phyloP scores from a whole-genome alignment of 1,140 invertebrate species.

The Stegodyphus dumicola region DNA sequence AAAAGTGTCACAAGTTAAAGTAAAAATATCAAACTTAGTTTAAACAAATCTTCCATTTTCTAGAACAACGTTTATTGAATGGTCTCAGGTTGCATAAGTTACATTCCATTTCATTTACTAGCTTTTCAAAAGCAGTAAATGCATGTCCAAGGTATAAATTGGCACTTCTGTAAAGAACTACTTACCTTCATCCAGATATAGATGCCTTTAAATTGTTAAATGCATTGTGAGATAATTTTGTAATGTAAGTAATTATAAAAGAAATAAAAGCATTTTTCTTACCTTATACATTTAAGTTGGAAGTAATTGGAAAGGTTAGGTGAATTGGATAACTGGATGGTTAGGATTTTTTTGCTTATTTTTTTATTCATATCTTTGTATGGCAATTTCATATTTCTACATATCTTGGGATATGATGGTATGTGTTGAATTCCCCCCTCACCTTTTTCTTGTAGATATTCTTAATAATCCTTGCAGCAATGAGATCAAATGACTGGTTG shows the following conservation, averaged over 20 bases:
- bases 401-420: not conserved
- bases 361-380: no score
- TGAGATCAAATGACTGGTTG: not conserved
- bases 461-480: not conserved
- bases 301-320: not conserved
- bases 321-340: no score
- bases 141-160: not conserved
- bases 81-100: no score
- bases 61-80: no score
- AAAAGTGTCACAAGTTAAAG: no score
- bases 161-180: not conserved
- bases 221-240: no score
- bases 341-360: no score
- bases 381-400: not conserved
- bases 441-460: not conserved
- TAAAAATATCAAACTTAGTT: no score
- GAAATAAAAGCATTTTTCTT: no score
- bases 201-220: not conserved
- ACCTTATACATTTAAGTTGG: no score
- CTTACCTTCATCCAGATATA: not conserved
- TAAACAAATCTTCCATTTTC: no score
- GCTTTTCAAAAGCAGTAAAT: not conserved
- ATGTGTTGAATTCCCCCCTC: not conserved
- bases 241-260: no score
- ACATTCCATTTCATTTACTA: not conserved